A percentile compares a stretch with the other conserved stretches of the same genome.
phyloP scores from a whole-genome alignment of 2,113 vertebrate genomes.

The Vidua macroura region DNA sequence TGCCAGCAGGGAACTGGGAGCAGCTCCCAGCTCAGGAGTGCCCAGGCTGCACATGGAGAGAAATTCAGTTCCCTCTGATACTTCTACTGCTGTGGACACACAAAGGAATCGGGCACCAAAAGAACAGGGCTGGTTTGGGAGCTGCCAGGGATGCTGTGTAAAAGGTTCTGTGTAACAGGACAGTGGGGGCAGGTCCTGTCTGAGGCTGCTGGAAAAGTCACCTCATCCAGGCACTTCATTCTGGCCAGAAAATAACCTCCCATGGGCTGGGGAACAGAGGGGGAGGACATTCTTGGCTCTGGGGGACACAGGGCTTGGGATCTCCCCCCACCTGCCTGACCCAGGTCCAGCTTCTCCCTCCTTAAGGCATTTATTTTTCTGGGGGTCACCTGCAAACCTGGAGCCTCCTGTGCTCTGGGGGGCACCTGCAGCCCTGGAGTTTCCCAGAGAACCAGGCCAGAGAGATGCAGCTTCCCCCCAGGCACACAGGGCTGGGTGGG shows the following conservation, averaged over 20 bases:
- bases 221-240: background rate
- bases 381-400: background rate
- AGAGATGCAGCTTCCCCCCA: background rate
- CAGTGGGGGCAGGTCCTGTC: background rate
- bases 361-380: background rate
- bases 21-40: background rate
- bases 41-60: background rate
- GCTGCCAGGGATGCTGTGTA: background rate
- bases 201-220: background rate
- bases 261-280: background rate
- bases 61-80: background rate
- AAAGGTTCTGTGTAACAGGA: background rate
- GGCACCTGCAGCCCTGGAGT: background rate
- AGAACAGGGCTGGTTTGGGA: background rate
- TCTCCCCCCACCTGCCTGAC: background rate
- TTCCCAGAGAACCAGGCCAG: too few species aligned
- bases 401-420: background rate
- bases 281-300: background rate
- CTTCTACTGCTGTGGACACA: background rate
- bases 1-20: background rate
- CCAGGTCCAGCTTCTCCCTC: background rate
- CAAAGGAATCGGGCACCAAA: background rate
- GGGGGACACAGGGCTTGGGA: accelerated
- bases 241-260: background rate
- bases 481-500: background rate